Conservation (phyloP, 2,797 vertebrate species). For the Champsocephalus gunnari region DNA sequence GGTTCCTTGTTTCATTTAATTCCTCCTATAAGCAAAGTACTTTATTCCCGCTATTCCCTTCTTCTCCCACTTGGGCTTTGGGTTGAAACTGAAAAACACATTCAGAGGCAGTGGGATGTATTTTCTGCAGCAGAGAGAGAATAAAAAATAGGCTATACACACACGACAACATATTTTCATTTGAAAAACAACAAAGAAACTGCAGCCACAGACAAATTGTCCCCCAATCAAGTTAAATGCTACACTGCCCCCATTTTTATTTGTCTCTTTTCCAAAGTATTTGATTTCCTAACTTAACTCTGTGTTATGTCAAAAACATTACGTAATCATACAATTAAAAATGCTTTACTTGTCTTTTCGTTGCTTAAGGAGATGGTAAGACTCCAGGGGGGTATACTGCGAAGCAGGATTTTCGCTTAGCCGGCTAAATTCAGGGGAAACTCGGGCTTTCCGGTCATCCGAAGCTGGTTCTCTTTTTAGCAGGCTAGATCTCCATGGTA, state of each 20-base stretch:
- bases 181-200: not conserved
- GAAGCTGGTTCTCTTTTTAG: no score
- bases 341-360: not conserved
- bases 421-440: no score
- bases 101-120: constrained; percentile 30
- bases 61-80: constrained; percentile 16
- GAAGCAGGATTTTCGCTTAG: no score
- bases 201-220: not conserved
- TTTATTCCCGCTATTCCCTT: constrained; percentile 44
- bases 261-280: not conserved
- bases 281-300: not conserved
- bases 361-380: not conserved
- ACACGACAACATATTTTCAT: not conserved
- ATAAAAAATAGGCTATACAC: constrained; percentile 37
- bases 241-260: constrained; percentile 2
- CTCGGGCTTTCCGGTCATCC: no score
- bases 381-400: no score
- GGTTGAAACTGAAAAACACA: constrained; percentile 29
- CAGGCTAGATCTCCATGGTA: no score
- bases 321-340: not conserved
- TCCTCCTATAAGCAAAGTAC: constrained; percentile 37
- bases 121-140: constrained; percentile 14
- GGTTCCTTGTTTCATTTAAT: constrained; percentile 58
- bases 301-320: not conserved
- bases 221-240: not conserved